Evolutionary conservation across 2,888 invertebrate species (phyloP).

Genomic region (Ennomos quercinarius): DNA sequence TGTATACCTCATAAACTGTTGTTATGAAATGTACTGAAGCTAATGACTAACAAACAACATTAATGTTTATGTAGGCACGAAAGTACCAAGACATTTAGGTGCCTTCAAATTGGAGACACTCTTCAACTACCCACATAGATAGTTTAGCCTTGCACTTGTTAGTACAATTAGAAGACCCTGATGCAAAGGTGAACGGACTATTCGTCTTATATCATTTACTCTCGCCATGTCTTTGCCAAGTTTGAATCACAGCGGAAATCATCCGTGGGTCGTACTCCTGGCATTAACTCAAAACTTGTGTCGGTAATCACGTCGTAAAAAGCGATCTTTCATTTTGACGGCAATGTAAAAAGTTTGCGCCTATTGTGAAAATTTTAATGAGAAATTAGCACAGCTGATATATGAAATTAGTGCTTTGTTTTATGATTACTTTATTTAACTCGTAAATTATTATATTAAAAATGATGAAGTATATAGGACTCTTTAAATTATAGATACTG

Average conservation of each 20-base stretch:
- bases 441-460: neutral
- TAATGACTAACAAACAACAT: too few species aligned
- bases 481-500: too few species aligned
- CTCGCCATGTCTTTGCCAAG: conserved; percentile 47
- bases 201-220: conserved; percentile 28
- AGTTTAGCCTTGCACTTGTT: conserved; percentile 13
- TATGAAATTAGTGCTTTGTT: conserved; percentile 12
- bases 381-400: conserved; percentile 15
- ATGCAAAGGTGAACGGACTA: conserved; percentile 47
- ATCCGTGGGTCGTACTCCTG: conserved; percentile 43
- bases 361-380: conserved; percentile 23
- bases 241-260: conserved; percentile 45
- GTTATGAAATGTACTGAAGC: too few species aligned
- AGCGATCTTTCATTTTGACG: conserved; percentile 46
- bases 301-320: conserved; percentile 35
- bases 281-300: conserved; percentile 55
- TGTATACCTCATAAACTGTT: too few species aligned
- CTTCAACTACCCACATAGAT: neutral
- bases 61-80: too few species aligned
- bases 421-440: conserved; percentile 1
- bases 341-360: conserved; percentile 21
- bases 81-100: too few species aligned
- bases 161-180: conserved; percentile 15
- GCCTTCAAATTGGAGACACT: neutral
- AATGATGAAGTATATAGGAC: too few species aligned